Evolutionary conservation across 1,140 invertebrate genomes (phyloP).

Genomic region (Zaprionus ornatus): DNA sequence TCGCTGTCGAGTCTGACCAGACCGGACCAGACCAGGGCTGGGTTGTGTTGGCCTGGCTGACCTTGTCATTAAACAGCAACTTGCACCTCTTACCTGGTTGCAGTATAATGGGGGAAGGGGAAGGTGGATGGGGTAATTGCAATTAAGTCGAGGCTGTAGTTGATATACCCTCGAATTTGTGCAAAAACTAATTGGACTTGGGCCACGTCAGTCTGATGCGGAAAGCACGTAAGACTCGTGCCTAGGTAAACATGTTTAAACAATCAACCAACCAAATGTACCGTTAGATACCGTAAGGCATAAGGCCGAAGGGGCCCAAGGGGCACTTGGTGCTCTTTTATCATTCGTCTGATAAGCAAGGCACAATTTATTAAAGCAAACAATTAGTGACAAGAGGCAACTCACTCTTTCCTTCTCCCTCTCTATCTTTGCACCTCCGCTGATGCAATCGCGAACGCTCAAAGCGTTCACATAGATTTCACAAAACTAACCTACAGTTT

Average conservation of each 20-base stretch:
- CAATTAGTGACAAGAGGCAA: not conserved
- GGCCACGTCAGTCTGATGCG: conserved; percentile 31
- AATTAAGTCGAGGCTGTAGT: conserved; percentile 14
- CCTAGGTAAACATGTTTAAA: not conserved
- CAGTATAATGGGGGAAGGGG: not conserved
- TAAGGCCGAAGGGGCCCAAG: too few relatives aligned
- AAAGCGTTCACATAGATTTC: not conserved
- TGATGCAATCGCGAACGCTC: not conserved
- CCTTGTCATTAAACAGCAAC: conserved; percentile 27
- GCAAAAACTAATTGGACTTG: conserved; percentile 23
- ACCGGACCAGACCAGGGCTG: not conserved
- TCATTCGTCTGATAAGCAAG: not conserved
- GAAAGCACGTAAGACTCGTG: conserved; percentile 26
- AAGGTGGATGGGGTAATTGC: not conserved
- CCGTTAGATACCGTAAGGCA: not conserved
- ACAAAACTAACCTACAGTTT: not conserved
- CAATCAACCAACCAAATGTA: not conserved
- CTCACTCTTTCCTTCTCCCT: not conserved
- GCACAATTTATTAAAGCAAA: not conserved
- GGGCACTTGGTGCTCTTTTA: not conserved
- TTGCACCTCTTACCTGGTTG: conserved; percentile 36
- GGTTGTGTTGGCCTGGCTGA: conserved; percentile 22
- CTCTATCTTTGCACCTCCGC: not conserved
- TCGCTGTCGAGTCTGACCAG: not conserved
- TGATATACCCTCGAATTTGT: conserved; percentile 35